Conservation (phyloP, 2,113 vertebrate genomes). For the Sapajus apella region DNA sequence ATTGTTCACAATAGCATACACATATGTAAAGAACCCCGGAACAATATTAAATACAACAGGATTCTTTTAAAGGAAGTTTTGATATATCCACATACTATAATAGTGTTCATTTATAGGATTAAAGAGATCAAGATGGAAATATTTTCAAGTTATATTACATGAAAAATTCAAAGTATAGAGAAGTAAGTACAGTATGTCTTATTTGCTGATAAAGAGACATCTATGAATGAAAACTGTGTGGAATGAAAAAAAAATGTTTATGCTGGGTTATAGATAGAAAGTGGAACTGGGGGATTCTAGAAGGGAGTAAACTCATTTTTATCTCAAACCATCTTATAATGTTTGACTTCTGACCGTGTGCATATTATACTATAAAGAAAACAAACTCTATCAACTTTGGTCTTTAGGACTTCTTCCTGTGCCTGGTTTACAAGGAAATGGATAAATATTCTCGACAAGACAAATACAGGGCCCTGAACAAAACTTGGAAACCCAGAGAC, state of each 20-base stretch:
- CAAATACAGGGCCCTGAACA: neutral
- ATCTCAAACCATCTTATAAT: neutral
- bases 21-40: neutral
- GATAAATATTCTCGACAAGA: neutral
- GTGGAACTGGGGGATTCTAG: neutral
- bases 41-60: neutral
- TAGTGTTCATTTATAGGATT: neutral
- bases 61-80: neutral
- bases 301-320: neutral
- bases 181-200: neutral
- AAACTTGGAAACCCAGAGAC: slow-evolving; percentile 2
- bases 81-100: neutral
- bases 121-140: neutral
- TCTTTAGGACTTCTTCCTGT: slow-evolving; percentile 9
- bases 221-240: neutral
- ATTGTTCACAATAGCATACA: neutral
- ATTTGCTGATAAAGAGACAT: slow-evolving; percentile 22
- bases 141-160: neutral
- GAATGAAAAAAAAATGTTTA: neutral
- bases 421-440: neutral
- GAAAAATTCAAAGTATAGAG: slow-evolving; percentile 8
- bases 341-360: neutral
- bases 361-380: slow-evolving; percentile 25
- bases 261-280: neutral
- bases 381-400: neutral